Conservation (phyloP, 1,140 invertebrate species). For the Danaus plexippus region DNA sequence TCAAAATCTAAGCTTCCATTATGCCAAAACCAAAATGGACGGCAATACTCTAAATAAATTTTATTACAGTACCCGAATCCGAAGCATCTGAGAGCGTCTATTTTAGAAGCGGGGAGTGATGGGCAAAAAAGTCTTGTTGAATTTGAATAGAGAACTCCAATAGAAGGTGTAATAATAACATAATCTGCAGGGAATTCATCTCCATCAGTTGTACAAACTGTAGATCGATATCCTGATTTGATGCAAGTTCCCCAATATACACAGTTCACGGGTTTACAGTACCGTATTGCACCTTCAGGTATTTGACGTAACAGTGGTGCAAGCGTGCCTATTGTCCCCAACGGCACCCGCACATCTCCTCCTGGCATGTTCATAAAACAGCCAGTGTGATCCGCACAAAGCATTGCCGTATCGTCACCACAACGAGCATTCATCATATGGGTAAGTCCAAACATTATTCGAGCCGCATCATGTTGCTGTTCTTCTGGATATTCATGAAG, state of each 20-base stretch:
- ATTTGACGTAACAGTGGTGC: constrained; percentile 75
- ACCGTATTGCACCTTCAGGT: constrained; percentile 72
- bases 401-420: constrained; percentile 75
- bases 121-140: constrained; percentile 81
- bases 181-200: constrained; percentile 81
- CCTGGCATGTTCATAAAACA: constrained; percentile 77
- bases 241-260: constrained; percentile 75
- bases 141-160: constrained; percentile 82
- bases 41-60: constrained; percentile 82
- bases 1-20: constrained; percentile 73
- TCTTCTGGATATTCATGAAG: constrained; percentile 76
- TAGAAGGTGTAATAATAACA: constrained; percentile 82
- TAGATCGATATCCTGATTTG: constrained; percentile 65
- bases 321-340: constrained; percentile 75
- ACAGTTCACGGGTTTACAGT: constrained; percentile 75
- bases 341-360: constrained; percentile 74
- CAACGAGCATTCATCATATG: constrained; percentile 73
- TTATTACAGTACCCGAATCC: constrained; percentile 82
- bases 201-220: constrained; percentile 76
- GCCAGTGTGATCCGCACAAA: constrained; percentile 76
- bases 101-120: constrained; percentile 77
- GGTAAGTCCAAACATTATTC: constrained; percentile 76
- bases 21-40: constrained; percentile 80
- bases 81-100: constrained; percentile 78
- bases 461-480: constrained; percentile 76